Conservation (phyloP, 2,797 vertebrate genomes). For the Geotrypetes seraphini region DNA sequence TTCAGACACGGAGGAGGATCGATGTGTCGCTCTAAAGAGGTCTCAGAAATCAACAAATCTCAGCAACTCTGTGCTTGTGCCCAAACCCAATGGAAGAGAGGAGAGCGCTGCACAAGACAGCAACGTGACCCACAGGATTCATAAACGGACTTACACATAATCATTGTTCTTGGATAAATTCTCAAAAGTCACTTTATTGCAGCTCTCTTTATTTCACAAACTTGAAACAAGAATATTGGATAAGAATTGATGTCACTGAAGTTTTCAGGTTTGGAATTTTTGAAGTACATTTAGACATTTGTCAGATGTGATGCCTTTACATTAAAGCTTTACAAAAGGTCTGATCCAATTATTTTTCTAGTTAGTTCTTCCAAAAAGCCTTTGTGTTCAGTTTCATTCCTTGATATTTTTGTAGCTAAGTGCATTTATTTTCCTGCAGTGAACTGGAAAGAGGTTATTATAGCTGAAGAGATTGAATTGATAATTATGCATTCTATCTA, state of each 20-base stretch:
- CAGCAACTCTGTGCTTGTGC: conserved; percentile 24
- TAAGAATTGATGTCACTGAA: conserved; percentile 58
- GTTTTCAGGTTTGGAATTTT: conserved; percentile 54
- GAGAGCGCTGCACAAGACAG: no score
- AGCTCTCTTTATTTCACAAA: conserved; percentile 30
- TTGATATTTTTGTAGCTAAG: conserved; percentile 61
- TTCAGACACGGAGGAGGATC: conserved; percentile 43
- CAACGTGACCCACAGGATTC: conserved; percentile 39
- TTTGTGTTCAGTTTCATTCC: conserved; percentile 71
- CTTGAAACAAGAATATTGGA: conserved; percentile 46
- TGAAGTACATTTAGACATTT: conserved; percentile 28
- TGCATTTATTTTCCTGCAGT: conserved; percentile 49
- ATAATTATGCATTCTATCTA: conserved; percentile 34
- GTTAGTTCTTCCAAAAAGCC: conserved; percentile 77
- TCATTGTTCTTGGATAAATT: conserved; percentile 23
- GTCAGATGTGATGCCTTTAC: conserved; percentile 60
- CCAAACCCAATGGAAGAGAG: conserved; percentile 54
- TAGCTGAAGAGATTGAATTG: conserved; percentile 26
- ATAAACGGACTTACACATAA: conserved; percentile 60
- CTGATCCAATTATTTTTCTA: conserved; percentile 93
- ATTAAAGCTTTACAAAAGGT: conserved; percentile 71
- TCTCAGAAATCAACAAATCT: conserved; percentile 22
- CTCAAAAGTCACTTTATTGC: conserved; percentile 36
- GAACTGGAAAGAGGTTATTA: conserved; percentile 42
- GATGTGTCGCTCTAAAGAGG: conserved; percentile 26